Evolutionary conservation across 2,113 vertebrate species (phyloP).

Genomic region (Indicator maculatus): DNA sequence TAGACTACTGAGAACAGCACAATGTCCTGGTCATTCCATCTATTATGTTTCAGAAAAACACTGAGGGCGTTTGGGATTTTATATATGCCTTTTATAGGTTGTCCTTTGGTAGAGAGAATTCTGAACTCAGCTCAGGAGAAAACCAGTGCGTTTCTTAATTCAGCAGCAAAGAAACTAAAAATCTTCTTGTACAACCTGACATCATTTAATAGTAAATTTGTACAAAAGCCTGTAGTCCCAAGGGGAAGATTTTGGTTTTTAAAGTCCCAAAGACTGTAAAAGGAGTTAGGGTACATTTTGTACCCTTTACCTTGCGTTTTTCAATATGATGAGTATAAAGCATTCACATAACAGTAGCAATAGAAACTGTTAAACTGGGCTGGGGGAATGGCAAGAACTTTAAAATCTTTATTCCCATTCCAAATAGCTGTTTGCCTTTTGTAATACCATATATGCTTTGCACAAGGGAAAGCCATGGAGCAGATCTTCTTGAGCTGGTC

Average conservation of each 20-base stretch:
- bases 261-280: not conserved
- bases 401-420: not conserved
- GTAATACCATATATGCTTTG: not conserved
- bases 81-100: not conserved
- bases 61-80: not conserved
- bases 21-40: conserved; percentile 14
- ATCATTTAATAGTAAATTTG: not conserved
- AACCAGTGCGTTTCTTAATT: not conserved
- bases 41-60: conserved; percentile 43
- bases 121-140: not conserved
- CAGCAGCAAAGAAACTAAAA: not conserved
- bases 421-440: not conserved
- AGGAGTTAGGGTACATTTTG: not conserved
- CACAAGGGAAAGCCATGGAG: no score
- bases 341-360: not conserved
- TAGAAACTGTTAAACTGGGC: not conserved
- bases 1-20: conserved; percentile 21
- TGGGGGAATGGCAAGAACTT: not conserved
- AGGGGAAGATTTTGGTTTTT: not conserved
- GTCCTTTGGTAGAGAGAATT: not conserved
- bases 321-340: not conserved
- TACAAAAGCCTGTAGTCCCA: fast-evolving
- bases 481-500: no score
- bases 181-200: not conserved
- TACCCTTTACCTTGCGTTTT: not conserved